phyloP scores from a whole-genome alignment of 2,113 vertebrate species.

The Urocolius indicus region DNA sequence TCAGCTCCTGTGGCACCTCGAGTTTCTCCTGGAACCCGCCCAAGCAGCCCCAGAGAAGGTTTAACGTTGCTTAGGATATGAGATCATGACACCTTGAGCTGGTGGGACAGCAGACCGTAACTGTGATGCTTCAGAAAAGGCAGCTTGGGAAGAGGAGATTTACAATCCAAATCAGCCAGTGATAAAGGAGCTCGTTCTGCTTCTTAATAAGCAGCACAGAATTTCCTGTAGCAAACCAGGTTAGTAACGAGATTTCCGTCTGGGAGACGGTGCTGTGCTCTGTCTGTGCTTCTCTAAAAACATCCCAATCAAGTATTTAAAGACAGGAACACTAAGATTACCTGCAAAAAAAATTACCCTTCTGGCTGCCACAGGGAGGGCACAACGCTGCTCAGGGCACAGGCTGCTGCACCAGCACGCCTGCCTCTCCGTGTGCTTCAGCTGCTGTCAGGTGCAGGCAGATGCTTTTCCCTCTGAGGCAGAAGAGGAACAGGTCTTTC shows the following conservation, averaged over 20 bases:
- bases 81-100: neutral
- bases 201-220: neutral
- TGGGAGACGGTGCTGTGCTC: neutral
- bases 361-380: neutral
- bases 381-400: neutral
- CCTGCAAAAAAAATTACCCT: neutral
- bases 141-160: neutral
- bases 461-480: neutral
- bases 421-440: neutral
- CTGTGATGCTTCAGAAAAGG: neutral
- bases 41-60: neutral
- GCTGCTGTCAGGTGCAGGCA: neutral
- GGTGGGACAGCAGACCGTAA: neutral
- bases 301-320: neutral
- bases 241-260: neutral
- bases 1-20: neutral
- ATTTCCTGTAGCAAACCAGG: constrained; percentile 1
- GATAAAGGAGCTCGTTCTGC: neutral
- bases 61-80: neutral
- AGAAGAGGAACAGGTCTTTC: neutral
- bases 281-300: neutral
- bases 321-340: neutral
- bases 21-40: constrained; percentile 3
- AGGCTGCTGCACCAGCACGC: neutral
- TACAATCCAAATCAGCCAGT: neutral